Conservation (phyloP, 2,888 invertebrate species). For the Latrodectus elegans region DNA sequence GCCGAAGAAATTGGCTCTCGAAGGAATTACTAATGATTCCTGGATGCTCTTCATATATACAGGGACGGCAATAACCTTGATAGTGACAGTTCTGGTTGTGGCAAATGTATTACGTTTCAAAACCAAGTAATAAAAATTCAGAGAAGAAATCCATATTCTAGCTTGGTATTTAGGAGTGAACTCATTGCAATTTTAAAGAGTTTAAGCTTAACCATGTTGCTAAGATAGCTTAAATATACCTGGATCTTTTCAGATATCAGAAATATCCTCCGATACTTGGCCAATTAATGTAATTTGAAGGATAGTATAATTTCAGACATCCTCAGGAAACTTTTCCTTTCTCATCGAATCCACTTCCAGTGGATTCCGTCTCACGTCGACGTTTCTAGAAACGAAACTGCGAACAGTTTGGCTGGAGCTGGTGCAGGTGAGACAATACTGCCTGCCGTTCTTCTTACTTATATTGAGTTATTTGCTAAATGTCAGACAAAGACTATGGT, state of each 20-base stretch:
- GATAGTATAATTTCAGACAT: too few relatives aligned
- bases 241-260: constrained; percentile 10
- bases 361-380: too few relatives aligned
- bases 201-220: background rate
- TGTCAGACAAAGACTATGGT: too few relatives aligned
- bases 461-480: background rate
- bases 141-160: too few relatives aligned
- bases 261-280: background rate
- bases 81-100: too few relatives aligned
- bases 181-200: constrained; percentile 2
- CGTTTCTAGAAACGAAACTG: background rate
- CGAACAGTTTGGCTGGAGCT: constrained; percentile 2
- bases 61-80: too few relatives aligned
- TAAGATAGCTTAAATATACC: background rate
- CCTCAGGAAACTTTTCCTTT: too few relatives aligned
- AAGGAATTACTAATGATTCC: background rate
- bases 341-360: too few relatives aligned
- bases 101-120: too few relatives aligned
- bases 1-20: too few relatives aligned
- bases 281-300: too few relatives aligned
- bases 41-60: background rate
- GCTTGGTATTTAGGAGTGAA: constrained; percentile 2
- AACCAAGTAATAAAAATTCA: too few relatives aligned
- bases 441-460: background rate
- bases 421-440: background rate